Base-by-base conservation (phyloP, 2,113 vertebrate species). In the Pithys albifrons region DNA sequence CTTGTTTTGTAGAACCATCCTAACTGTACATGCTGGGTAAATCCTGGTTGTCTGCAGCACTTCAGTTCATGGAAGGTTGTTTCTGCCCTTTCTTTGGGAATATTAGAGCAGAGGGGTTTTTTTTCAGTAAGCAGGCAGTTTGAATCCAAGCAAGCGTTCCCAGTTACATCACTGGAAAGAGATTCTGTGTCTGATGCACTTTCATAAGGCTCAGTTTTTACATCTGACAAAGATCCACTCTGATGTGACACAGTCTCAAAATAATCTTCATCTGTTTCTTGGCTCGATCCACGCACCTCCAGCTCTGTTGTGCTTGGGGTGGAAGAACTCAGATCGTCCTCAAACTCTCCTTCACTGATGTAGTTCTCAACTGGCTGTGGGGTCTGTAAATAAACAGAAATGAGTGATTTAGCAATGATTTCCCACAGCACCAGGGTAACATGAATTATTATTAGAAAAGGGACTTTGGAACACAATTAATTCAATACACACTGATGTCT, bases 211-310 rank as follows among this genome's bases (percentile, higher is more conserved):
- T 98, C 98, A 4, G 91, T 97, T 89, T 97, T 98, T 9, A 97
- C 93, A 78, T 98, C 98, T 27, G 98, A 98, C 25, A 96, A 90
- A 52, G 97, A 98, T 80, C 98, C 97, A 33, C 98, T 98, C 76
- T 98, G 97, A 94, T 97, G 98, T 52, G 98, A 98, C 69, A 90
- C 58, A 0, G 98, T 98, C 95, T 98, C 98, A 92, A 96, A 98
- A 85, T 97, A 97, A 59, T 97, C 95, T 23, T 97, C 97, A 62
- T 98, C 97, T 48, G 96, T 96, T 86, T 98, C 95, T 23, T 95
- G 97, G 69, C 89, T 97, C 95, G 98, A 97, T 66, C 94, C 97
- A 69, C 79, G 95, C 17, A 97, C 88, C 79, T 98, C 97, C 78
- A 96, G 41, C 35, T 98, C 97, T 35, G 72, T 69, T 1, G 89